phyloP scores from a whole-genome alignment of 2,797 vertebrate species.

The Typhlichthys subterraneus region DNA sequence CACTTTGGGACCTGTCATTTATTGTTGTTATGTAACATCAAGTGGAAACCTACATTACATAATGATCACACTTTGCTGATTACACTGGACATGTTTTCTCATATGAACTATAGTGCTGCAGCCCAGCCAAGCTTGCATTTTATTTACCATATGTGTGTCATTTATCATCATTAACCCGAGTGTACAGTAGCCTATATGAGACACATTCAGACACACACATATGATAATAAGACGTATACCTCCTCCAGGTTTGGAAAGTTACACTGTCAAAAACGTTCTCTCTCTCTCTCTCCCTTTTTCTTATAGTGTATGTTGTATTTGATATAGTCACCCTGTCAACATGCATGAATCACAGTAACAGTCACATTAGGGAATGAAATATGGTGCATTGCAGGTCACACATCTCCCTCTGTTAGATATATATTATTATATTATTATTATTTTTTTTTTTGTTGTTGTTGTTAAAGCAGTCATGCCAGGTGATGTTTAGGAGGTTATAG shows the following conservation, averaged over 20 bases:
- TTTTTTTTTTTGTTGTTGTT: no score
- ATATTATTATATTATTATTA: no score
- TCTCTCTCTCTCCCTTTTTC: background rate
- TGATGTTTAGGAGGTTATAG: no score
- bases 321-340: no score
- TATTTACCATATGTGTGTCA: no score
- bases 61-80: slow-evolving; percentile 24
- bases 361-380: background rate
- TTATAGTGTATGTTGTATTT: background rate
- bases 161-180: slow-evolving; percentile 36
- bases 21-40: background rate
- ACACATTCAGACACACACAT: no score
- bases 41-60: slow-evolving; percentile 19
- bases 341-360: no score
- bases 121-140: slow-evolving; percentile 3
- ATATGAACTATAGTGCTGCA: slow-evolving; percentile 1
- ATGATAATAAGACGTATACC: slow-evolving; percentile 17
- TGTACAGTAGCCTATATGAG: background rate
- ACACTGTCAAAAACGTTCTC: background rate
- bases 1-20: no score
- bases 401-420: background rate
- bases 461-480: no score
- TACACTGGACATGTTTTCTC: background rate
- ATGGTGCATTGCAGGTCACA: background rate
- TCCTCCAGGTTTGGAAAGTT: slow-evolving; percentile 51